These are phyloP conservation scores for Spodoptera exigua DNA, from an alignment of 2,888 invertebrate species.

Conservation along the genomic window DNA sequence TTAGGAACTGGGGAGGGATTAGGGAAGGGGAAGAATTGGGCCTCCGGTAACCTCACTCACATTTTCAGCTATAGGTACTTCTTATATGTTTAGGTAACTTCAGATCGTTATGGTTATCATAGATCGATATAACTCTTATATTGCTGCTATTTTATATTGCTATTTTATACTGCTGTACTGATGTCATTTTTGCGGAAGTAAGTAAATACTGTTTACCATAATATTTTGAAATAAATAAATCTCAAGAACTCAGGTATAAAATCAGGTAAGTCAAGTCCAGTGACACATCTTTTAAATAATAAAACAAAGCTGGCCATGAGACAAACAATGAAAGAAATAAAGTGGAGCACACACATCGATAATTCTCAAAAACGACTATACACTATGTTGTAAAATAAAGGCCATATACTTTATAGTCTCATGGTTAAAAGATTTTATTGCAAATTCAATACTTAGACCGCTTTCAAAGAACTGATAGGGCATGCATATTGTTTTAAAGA, in stretches of 20 bases:
- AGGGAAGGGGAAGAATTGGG: no score
- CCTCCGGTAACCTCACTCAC: no score
- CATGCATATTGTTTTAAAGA: conserved; percentile 70
- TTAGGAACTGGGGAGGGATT: no score
- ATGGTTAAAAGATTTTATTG: conserved; percentile 54
- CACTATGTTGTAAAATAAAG: conserved; percentile 15
- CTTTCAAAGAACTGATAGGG: conserved; percentile 75
- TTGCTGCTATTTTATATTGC: no score
- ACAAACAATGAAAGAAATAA: conserved; percentile 4
- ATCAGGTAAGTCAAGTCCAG: neutral
- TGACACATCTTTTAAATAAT: neutral
- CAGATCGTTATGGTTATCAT: no score
- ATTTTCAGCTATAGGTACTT: no score
- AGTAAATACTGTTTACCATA: no score
- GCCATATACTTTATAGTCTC: conserved; percentile 48
- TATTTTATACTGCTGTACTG: no score
- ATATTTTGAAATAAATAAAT: neutral
- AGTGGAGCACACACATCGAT: conserved; percentile 9
- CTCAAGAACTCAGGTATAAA: neutral
- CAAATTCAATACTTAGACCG: conserved; percentile 57
- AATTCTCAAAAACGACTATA: conserved; percentile 8
- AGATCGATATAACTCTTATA: no score
- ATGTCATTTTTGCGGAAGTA: no score
- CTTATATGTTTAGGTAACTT: no score
- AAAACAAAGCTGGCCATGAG: conserved; percentile 13